Evolutionary conservation across 2,113 vertebrate genomes (phyloP).

Genomic region (Vicugna pacos): DNA sequence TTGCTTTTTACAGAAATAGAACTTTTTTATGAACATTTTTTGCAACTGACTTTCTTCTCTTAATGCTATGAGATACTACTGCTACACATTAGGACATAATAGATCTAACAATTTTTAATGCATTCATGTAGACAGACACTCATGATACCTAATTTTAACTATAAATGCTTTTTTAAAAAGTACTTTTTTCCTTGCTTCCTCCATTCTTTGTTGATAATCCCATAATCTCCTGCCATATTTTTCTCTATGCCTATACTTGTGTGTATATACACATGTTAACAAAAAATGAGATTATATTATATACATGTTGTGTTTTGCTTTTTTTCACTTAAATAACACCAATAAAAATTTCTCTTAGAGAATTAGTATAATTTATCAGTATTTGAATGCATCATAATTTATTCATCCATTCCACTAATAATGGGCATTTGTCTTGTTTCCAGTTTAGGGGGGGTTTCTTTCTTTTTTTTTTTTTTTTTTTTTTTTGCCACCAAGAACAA

Average conservation of each 20-base stretch:
- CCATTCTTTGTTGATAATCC: neutral
- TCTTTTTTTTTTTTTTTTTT: neutral
- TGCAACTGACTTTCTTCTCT: neutral
- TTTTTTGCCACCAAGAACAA: neutral
- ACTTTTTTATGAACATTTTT: neutral
- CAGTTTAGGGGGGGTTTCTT: accelerated
- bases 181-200: neutral
- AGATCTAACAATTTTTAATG: neutral
- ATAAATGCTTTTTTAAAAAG: neutral
- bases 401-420: neutral
- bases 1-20: neutral
- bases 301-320: neutral
- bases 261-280: neutral
- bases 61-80: neutral
- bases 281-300: neutral
- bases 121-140: neutral
- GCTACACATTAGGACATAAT: neutral
- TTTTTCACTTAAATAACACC: neutral
- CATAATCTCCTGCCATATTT: neutral
- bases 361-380: neutral
- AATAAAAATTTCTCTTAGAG: neutral
- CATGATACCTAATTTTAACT: neutral
- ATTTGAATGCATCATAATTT: neutral
- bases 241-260: neutral
- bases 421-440: neutral